phyloP scores from a whole-genome alignment of 2,113 vertebrate genomes.

The Ovis canadensis region DNA sequence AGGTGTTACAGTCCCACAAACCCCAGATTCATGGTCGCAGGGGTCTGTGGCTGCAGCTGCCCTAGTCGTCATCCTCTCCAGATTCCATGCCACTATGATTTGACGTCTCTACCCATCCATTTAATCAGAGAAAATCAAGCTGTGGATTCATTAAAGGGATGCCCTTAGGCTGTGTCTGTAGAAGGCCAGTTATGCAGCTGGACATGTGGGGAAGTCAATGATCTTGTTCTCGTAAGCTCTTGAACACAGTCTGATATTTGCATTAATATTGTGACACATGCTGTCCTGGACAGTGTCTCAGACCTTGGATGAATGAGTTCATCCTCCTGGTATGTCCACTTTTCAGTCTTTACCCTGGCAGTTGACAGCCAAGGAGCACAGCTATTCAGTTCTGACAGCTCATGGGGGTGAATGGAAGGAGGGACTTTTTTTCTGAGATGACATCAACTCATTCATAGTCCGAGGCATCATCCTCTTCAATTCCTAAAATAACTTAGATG shows the following conservation, averaged over 20 bases:
- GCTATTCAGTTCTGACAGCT: conserved; percentile 12
- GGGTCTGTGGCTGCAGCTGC: rapidly evolving
- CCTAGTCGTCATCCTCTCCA: not conserved
- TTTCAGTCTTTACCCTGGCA: not conserved
- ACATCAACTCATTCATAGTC: not conserved
- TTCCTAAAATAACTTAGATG: conserved; percentile 34
- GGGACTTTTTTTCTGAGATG: not conserved
- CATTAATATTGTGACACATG: conserved; percentile 32
- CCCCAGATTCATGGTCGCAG: rapidly evolving
- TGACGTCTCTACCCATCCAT: not conserved
- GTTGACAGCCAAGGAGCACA: not conserved
- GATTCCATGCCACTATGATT: not conserved
- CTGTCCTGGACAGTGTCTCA: not conserved
- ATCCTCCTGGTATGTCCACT: not conserved
- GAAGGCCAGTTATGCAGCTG: not conserved
- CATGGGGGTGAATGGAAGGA: not conserved
- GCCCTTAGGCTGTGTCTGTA: not conserved
- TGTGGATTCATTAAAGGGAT: not conserved
- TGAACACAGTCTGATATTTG: not conserved
- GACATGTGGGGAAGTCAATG: not conserved
- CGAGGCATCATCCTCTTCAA: not conserved
- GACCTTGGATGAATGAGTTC: not conserved
- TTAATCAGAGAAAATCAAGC: not conserved
- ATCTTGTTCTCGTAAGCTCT: not conserved
- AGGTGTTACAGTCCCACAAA: not conserved